Base-by-base conservation (phyloP, 92 coral and sea anemone species). In the Blastomussa wellsi region DNA sequence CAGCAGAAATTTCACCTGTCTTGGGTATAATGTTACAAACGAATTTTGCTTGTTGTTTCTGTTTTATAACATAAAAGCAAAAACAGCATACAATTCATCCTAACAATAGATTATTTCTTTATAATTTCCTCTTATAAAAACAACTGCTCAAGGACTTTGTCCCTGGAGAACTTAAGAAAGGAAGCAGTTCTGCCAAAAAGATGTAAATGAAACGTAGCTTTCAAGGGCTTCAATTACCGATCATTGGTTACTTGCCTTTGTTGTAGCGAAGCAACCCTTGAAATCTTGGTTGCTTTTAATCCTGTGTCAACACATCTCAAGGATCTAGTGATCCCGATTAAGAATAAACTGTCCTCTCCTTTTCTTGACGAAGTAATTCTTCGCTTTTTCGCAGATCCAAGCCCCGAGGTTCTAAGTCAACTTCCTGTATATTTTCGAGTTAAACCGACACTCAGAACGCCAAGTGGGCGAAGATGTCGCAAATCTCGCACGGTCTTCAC, bases 401-500 rank as follows among this genome's bases (percentile, higher is more conserved):
- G 99, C 59, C 94, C 92, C 2, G 99, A 97, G 14, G 95, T 97
- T 32, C 48, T 97, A 47, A 94, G 88, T 80, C 89, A 93, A 49
- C 84, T 97, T 66, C 99, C 99, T 5, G 99, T 97, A 24, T 97
- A 97, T 86, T 97, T 97, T 76, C 92, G 99, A 29, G 98, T 97
- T 16, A 97, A 97, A 75, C 99, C 98, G 11, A 94, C 95, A 47
- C 95, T 94, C 28, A 88, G 98, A 20, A 97, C 99, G 26, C 97
- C 99, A 11, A 97, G 98, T 82, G 99, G 99, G 39, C 84, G 96
- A 81, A 92, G 98, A 72, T 97, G 99, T 81, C 98, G 99, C 4
- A 97, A 97, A 87, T 97, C 99, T 0, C 89, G 99, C 49, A 97
- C 99, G 28, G 99, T 97, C 29, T 97, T 94, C 75, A 94, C 99